Base-by-base conservation (phyloP, 2,888 invertebrate species). In the Hypolimnas misippus region DNA sequence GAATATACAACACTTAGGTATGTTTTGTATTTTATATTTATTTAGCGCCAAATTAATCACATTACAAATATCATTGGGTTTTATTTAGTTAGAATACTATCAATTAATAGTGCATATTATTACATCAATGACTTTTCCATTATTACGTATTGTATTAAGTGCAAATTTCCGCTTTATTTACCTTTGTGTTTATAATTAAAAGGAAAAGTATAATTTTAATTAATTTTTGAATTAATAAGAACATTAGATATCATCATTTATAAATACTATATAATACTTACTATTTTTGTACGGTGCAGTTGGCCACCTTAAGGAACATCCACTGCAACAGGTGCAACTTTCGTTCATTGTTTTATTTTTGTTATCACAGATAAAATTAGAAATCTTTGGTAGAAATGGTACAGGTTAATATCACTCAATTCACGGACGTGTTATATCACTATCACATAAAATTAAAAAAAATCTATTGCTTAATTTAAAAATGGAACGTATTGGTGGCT, bases 301-400 rank as follows among this genome's bases (percentile, higher is more conserved):
- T 76, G 74, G 82, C 63, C 21, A 12, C 44, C 67, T 78, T 63
- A 77, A 76, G 75, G 78, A 79, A 82, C 82, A 84, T 83, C 78
- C 80, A 68, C 76, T 82, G 73, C 79, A 83, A 72, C 79, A 82
- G 69, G 69, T 77, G 74, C 80, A 85, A 70, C 65, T 71, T 73
- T 84, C 77, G 66, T 77, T 70, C 82, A 85, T 84, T 75, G 77
- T 84, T 25, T 70, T 72, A 76, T 74, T 66, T 61, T 65, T 60
- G 65, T 69, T 86, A 89, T 89, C 91, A 89, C 91, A 89, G 87
- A 65, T 68, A 60, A 76, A 70, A 74, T 72, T 29, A 49, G 14
- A 8, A 74, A 73, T 77, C 77, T 83, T 83, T 83, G 83, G 83
- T 73, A 72, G 72, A 65, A 75, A 73, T 67, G 52, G 52, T 69